phyloP scores from a whole-genome alignment of 2,888 invertebrate genomes.

The Odontocerum albicorne region DNA sequence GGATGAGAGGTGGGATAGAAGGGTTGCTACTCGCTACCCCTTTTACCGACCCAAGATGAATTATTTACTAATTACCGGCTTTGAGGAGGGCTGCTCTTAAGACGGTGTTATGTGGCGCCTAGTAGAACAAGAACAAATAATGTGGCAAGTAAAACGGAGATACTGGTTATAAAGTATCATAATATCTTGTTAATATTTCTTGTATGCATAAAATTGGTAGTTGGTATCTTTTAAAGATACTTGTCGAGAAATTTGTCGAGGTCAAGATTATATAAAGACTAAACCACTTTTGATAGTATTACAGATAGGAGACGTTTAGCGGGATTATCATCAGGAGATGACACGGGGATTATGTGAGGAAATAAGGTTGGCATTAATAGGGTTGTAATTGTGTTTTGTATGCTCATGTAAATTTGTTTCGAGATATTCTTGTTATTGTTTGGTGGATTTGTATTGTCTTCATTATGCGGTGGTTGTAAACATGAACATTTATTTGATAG shows the following conservation, averaged over 20 bases:
- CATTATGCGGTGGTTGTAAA: too few species aligned
- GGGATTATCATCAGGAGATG: conserved; percentile 29
- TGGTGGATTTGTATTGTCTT: too few species aligned
- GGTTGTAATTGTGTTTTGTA: background rate
- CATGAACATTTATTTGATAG: too few species aligned
- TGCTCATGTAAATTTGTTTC: background rate
- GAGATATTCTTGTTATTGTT: too few species aligned
- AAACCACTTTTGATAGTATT: conserved; percentile 31
- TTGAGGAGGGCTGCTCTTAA: conserved; percentile 25
- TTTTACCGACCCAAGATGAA: conserved; percentile 34
- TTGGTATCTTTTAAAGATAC: background rate
- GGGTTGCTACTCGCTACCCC: conserved; percentile 14
- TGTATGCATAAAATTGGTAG: too few species aligned
- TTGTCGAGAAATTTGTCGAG: background rate
- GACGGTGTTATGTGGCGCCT: conserved; percentile 18
- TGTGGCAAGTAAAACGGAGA: background rate
- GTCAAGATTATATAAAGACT: conserved; percentile 14
- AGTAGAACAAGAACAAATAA: background rate
- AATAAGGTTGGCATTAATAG: conserved; percentile 6
- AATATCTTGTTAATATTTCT: too few species aligned
- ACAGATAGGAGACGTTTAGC: conserved; percentile 29
- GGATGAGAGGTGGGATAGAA: conserved; percentile 9
- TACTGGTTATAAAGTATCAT: background rate
- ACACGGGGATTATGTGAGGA: conserved; percentile 27
- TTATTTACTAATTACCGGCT: conserved; percentile 38